Conservation (phyloP, 2,888 invertebrate genomes). For the Stegana nigrithorax region DNA sequence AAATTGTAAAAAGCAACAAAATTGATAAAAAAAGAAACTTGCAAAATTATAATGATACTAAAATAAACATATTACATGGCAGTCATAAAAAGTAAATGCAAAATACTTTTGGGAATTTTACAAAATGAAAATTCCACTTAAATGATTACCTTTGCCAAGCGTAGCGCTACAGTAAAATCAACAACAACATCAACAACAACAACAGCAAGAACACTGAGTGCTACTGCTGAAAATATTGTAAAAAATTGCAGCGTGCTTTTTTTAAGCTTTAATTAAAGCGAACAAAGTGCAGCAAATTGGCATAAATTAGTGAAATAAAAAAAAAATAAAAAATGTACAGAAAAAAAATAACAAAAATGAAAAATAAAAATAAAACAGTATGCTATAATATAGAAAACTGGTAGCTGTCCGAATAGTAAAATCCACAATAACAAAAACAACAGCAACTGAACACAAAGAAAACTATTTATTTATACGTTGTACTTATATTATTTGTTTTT, state of each 20-base stretch:
- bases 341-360: too few species aligned
- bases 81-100: background rate
- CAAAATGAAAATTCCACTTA: background rate
- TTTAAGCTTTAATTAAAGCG: slow-evolving; percentile 8
- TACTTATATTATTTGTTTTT: slow-evolving; percentile 42
- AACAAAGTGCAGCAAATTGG: slow-evolving; percentile 15
- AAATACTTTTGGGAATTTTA: slow-evolving; percentile 7
- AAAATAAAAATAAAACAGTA: background rate
- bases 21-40: background rate
- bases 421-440: slow-evolving; percentile 23
- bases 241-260: background rate
- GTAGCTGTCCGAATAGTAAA: slow-evolving; percentile 50
- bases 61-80: background rate
- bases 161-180: background rate
- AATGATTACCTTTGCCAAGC: slow-evolving; percentile 10
- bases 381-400: slow-evolving; percentile 37
- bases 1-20: background rate
- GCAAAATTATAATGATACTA: background rate
- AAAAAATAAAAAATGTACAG: background rate
- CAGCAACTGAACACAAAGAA: slow-evolving; percentile 35
- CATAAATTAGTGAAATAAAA: slow-evolving; percentile 5
- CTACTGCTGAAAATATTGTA: background rate
- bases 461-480: slow-evolving; percentile 13
- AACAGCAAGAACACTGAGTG: too few species aligned
- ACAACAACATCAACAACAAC: too few species aligned